Evolutionary conservation across 1,140 invertebrate species (phyloP).

Genomic region (Halesus radiatus): DNA sequence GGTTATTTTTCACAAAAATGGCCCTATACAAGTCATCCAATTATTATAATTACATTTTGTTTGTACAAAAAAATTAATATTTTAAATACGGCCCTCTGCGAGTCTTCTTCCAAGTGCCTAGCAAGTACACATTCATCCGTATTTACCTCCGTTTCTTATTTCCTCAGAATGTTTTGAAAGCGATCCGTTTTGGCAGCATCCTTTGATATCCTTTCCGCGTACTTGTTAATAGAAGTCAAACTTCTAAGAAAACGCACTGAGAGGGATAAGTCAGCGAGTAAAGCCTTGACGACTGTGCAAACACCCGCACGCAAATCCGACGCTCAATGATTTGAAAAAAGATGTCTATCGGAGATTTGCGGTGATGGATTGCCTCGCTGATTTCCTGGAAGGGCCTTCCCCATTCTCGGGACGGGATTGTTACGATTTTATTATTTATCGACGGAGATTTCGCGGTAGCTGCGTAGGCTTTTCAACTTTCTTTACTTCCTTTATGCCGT

Average conservation of each 20-base stretch:
- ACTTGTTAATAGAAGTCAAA: not conserved
- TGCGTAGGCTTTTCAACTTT: not conserved
- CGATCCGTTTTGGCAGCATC: not conserved
- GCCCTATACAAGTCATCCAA: no score
- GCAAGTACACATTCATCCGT: no score
- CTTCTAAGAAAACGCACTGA: no score
- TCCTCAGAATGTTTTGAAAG: not conserved
- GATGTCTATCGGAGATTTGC: conserved; percentile 32
- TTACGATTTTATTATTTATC: conserved; percentile 24
- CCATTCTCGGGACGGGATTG: not conserved
- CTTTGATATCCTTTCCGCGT: not conserved
- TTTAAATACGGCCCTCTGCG: no score
- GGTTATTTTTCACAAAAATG: no score
- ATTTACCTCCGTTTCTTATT: not conserved
- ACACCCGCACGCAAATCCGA: conserved; percentile 42
- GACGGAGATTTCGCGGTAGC: not conserved
- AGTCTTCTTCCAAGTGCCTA: no score
- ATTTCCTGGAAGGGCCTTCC: conserved; percentile 37
- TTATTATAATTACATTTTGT: no score
- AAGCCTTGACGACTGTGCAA: no score
- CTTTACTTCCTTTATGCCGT: not conserved
- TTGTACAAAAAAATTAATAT: no score
- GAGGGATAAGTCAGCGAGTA: no score
- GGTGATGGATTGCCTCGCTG: conserved; percentile 46
- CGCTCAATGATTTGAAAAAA: conserved; percentile 38